Evolutionary conservation across 2,113 vertebrate genomes (phyloP).

Genomic region (Cairina moschata): DNA sequence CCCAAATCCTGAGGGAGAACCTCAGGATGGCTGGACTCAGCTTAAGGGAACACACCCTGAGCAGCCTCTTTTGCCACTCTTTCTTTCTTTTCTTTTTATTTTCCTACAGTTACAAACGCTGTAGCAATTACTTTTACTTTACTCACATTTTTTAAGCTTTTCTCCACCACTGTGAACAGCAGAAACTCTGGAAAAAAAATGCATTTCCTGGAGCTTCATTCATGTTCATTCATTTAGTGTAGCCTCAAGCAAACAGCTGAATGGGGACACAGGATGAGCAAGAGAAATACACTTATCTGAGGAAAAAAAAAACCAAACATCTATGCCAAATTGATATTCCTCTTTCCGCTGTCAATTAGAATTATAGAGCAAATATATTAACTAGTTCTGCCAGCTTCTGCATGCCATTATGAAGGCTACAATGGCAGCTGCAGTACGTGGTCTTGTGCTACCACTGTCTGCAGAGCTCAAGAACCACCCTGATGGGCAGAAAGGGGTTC

Average conservation of each 20-base stretch:
- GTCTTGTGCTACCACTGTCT: not conserved
- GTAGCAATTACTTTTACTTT: not conserved
- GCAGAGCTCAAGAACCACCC: not conserved
- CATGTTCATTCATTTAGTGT: not conserved
- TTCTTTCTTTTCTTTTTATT: not conserved
- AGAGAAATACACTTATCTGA: not conserved
- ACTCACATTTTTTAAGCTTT: not conserved
- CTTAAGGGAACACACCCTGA: not conserved
- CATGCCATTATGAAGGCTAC: not conserved
- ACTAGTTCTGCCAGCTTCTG: fast-evolving
- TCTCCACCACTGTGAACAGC: not conserved
- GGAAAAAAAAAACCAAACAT: not conserved
- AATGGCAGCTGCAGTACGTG: not conserved
- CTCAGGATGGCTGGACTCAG: not conserved
- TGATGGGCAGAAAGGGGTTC: not conserved
- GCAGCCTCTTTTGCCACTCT: not conserved
- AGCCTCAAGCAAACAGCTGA: not conserved
- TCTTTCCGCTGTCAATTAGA: not conserved
- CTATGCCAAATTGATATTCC: not conserved
- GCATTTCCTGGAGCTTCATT: not conserved
- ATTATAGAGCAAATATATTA: not conserved
- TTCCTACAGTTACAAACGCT: not conserved
- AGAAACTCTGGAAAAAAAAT: not conserved
- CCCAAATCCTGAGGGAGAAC: not conserved
- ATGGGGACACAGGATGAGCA: not conserved